Conservation (phyloP, 2,113 vertebrate genomes). For the Urocolius indicus region DNA sequence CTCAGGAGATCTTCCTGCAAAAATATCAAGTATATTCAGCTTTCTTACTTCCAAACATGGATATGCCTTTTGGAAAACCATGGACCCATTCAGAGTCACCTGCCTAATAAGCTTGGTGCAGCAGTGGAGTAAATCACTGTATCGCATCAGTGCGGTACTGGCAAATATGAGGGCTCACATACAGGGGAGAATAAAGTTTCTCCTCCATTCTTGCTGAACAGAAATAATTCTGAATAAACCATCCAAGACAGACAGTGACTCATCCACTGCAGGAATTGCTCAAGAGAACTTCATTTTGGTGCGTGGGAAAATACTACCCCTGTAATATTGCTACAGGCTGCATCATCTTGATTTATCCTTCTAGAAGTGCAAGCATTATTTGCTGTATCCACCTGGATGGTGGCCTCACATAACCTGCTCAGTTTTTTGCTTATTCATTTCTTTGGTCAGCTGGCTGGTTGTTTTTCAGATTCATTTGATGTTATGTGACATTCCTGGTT, state of each 20-base stretch:
- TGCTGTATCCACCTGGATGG: constrained; percentile 32
- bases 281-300: constrained; percentile 45
- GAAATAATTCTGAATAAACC: constrained; percentile 37
- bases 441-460: constrained; percentile 18
- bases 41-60: not conserved
- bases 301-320: constrained; percentile 40
- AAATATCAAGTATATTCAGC: not conserved
- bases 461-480: not conserved
- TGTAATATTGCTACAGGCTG: constrained; percentile 16
- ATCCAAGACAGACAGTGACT: constrained; percentile 61
- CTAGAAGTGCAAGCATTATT: not conserved
- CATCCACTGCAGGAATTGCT: constrained; percentile 49
- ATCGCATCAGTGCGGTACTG: not conserved
- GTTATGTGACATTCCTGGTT: not conserved
- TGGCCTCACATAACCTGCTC: constrained; percentile 33
- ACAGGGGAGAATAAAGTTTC: not conserved
- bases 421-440: constrained; percentile 31
- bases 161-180: not conserved
- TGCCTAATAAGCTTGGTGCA: not conserved
- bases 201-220: constrained; percentile 14
- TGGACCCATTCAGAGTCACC: not conserved
- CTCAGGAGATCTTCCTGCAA: not conserved
- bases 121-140: not conserved
- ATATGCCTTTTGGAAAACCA: not conserved
- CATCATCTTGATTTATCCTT: constrained; percentile 41